phyloP scores from a whole-genome alignment of 37 sponge, comb jelly and placozoan species.

The Cliona cf. orientalis region DNA sequence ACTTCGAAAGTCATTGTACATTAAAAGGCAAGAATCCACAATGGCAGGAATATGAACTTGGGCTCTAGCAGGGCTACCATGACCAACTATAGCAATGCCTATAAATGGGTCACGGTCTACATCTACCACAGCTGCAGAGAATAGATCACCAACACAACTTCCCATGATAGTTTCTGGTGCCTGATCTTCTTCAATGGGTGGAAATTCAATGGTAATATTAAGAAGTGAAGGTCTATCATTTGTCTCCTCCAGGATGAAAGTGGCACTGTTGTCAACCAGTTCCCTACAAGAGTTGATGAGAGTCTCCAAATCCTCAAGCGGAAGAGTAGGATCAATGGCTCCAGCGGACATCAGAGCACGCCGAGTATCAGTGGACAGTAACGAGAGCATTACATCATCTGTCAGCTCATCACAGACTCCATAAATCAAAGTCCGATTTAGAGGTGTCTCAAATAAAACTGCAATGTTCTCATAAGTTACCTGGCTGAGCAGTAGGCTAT shows the following conservation, averaged over 20 bases:
- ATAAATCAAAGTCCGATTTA: slow-evolving; percentile 57
- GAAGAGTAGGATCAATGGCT: background rate
- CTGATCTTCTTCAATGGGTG: slow-evolving; percentile 46
- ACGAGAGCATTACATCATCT: background rate
- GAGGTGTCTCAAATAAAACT: slow-evolving; percentile 44
- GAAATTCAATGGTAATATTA: background rate
- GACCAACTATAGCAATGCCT: slow-evolving; percentile 52
- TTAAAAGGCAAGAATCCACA: background rate
- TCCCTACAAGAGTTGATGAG: background rate
- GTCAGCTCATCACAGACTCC: slow-evolving; percentile 54
- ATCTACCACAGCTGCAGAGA: slow-evolving; percentile 45
- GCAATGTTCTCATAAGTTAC: slow-evolving; percentile 56
- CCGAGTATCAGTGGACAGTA: slow-evolving; percentile 24
- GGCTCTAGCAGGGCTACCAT: background rate
- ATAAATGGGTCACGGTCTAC: slow-evolving; percentile 11
- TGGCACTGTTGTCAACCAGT: background rate
- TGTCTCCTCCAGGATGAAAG: slow-evolving; percentile 15
- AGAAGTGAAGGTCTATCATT: slow-evolving; percentile 52
- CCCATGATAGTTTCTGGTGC: slow-evolving; percentile 29
- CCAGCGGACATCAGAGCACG: background rate
- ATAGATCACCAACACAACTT: slow-evolving; percentile 20
- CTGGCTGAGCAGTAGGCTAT: slow-evolving; percentile 27
- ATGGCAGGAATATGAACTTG: background rate
- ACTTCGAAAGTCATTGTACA: background rate
- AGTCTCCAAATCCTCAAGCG: background rate